Conservation (phyloP, 2,797 vertebrate genomes). For the Sebastiscus albofasciatus region DNA sequence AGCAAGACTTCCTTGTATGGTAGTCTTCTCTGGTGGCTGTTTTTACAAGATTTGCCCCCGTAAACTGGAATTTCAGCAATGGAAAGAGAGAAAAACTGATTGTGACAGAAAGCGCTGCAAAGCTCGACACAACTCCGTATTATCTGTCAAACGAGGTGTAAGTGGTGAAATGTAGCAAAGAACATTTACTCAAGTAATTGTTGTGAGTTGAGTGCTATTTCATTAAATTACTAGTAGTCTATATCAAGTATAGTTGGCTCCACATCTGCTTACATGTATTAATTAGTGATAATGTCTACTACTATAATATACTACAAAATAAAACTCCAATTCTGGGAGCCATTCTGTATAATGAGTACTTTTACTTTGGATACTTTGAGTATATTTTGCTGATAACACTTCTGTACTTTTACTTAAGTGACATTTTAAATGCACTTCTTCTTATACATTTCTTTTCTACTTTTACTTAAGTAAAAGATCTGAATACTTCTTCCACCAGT, state of each 20-base stretch:
- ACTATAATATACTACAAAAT: neutral
- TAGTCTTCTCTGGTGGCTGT: neutral
- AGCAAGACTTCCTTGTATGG: neutral
- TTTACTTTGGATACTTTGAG: too few relatives aligned
- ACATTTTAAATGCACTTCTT: too few relatives aligned
- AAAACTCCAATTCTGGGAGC: neutral
- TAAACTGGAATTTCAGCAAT: neutral
- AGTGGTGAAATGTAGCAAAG: neutral
- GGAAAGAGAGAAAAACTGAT: neutral
- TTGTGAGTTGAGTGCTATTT: neutral
- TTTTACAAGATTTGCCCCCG: neutral
- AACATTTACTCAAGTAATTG: neutral
- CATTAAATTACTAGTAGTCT: neutral
- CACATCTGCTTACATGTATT: neutral
- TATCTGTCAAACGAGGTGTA: neutral
- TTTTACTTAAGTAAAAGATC: neutral
- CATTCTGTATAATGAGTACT: too few relatives aligned
- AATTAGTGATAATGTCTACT: neutral
- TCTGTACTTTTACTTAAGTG: too few relatives aligned
- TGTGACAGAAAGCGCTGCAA: neutral
- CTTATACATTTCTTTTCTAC: neutral
- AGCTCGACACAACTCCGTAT: neutral
- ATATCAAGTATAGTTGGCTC: neutral
- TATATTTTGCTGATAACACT: too few relatives aligned
- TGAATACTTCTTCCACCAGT: neutral